A percentile compares a stretch with the other conserved stretches of the same genome.
Evolutionary conservation across 2,797 vertebrate species (phyloP).

Genomic region (Pseudotriccus pelzelni): DNA sequence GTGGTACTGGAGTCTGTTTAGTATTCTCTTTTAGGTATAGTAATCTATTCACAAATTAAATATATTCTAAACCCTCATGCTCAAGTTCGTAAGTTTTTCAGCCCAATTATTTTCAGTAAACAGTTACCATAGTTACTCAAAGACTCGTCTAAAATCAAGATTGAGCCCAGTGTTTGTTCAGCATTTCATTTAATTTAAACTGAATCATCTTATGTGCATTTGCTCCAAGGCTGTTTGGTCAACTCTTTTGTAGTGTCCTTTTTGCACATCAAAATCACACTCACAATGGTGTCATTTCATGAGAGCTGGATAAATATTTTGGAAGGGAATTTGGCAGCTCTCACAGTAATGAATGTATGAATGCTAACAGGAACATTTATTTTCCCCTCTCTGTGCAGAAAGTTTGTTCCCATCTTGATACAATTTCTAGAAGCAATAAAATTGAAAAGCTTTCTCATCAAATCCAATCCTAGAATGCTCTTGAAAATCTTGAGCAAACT

Average conservation of each 20-base stretch:
- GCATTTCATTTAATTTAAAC: background rate
- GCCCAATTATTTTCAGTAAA: slow-evolving; percentile 29
- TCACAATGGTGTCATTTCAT: background rate
- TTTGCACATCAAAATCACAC: background rate
- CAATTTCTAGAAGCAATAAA: background rate
- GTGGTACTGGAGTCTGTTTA: background rate
- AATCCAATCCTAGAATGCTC: background rate
- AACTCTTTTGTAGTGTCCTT: background rate
- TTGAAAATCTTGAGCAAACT: background rate
- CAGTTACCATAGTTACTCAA: slow-evolving; percentile 26
- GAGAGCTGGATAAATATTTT: background rate
- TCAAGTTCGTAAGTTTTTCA: slow-evolving; percentile 1
- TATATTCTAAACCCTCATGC: background rate
- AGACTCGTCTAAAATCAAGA: background rate
- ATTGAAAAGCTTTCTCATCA: background rate
- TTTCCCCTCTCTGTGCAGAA: background rate
- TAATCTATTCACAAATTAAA: background rate
- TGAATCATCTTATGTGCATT: background rate
- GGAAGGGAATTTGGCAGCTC: background rate
- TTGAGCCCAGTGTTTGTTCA: background rate
- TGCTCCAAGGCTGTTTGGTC: background rate
- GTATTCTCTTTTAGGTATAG: background rate
- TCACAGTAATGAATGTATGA: background rate
- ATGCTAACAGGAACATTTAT: background rate
- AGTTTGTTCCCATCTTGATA: background rate